Base-by-base conservation (phyloP, 1,140 invertebrate genomes). In the Ctenoplectra terminalis region DNA sequence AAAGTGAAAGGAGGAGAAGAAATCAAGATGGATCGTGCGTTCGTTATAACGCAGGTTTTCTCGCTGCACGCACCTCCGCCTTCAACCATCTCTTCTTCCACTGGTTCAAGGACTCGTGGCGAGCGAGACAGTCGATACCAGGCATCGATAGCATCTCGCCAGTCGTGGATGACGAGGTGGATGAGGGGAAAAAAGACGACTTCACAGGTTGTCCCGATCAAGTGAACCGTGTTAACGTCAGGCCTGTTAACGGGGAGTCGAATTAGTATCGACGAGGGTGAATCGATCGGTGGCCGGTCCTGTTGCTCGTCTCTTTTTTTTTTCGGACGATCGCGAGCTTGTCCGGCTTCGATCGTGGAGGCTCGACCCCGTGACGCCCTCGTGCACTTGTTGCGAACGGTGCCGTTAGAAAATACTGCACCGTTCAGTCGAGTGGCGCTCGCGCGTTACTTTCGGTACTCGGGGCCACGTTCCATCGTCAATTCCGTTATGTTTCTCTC, bases 1-100 rank as follows among this genome's bases (percentile, higher is more conserved):
- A 90, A 90, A 90, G 88, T 90, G 88, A 90, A 90, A 90, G 88
- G 88, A 88, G 84, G 66, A 86, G 84, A 85, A 89, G 88, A 87
- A 86, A 88, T 90, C 88, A 78, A 89, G 88, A 90, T 89, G 88
- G 87, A 89, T 86, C 88, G 84, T 64, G 86, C 88, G 86, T 89
- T 88, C 86, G 76, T 83, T 82, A 78, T 87, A 89, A 87, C 81
- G 87, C 88, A 79, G 84, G 69, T 84, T 89, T 81, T 82, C 86
- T 81, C 77, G 85, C 82, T 89, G 75, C 87, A 89, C 87, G 88
- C 88, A 89, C 74, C 83, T 81, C 80, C 81, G 26, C 75, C 71
- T 81, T 82, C 83, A 83, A 85, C 69, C 84, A 83, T 87, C 48
- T 77, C 72, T 60, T 71, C 80, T 48, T 82, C 63, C 63, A 80